Evolutionary conservation across 2,888 invertebrate species (phyloP).

Genomic region (Sinelater perroti): DNA sequence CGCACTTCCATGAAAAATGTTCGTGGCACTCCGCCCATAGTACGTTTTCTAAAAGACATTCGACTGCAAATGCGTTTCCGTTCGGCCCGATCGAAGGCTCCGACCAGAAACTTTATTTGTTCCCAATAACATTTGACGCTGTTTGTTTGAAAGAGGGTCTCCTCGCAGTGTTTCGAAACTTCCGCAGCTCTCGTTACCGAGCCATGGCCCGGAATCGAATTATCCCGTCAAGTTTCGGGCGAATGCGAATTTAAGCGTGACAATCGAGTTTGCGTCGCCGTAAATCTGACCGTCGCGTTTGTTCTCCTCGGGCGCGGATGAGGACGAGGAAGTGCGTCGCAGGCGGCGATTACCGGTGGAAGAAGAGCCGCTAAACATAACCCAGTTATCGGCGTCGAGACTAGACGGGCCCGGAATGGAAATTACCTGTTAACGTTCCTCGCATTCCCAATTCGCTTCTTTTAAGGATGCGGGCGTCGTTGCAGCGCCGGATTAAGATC

Average conservation of each 20-base stretch:
- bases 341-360: conserved; percentile 12
- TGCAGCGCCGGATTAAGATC: conserved; percentile 16
- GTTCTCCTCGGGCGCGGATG: conserved; percentile 10
- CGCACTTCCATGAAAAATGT: no score
- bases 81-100: no score
- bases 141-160: no score
- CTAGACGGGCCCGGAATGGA: conserved; percentile 42
- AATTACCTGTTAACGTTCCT: conserved; percentile 46
- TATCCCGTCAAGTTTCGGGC: conserved; percentile 13
- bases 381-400: conserved; percentile 46
- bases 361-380: conserved; percentile 39
- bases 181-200: conserved; percentile 6
- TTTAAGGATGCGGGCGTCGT: conserved; percentile 13
- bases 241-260: conserved; percentile 19
- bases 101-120: no score
- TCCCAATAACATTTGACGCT: no score
- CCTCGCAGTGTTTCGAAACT: no score
- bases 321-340: conserved; percentile 8
- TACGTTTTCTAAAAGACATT: no score
- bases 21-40: no score
- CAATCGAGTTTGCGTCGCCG: conserved; percentile 18
- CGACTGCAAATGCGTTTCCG: no score
- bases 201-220: conserved; percentile 11
- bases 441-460: conserved; percentile 17
- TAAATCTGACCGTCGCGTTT: conserved; percentile 17